Percentiles rank a stretch among this genome's conserved stretches.
Evolutionary conservation across 2,888 invertebrate species (phyloP).

Genomic region (Drosophila borealis): DNA sequence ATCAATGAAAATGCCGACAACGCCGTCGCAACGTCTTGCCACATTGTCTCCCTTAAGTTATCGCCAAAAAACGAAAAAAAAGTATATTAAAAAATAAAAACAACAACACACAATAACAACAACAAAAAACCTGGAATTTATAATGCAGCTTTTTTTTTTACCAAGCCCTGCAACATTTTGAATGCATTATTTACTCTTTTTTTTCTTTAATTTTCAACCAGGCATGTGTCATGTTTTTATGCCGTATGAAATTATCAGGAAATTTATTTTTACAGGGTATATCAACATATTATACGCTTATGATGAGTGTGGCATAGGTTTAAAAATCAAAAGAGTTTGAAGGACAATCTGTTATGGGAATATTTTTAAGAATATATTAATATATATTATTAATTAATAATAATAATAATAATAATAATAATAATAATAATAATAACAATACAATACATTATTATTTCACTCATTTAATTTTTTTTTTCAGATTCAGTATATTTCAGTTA

Average conservation of each 20-base stretch:
- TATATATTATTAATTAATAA: no score
- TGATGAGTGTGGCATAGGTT: background rate
- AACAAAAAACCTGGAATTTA: constrained; percentile 41
- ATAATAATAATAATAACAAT: no score
- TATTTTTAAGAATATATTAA: no score
- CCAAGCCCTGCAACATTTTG: constrained; percentile 40
- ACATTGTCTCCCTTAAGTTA: constrained; percentile 66
- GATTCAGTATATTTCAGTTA: no score
- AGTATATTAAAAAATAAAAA: constrained; percentile 27
- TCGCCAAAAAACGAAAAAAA: constrained; percentile 65
- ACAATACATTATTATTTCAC: no score
- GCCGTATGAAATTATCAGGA: constrained; percentile 45
- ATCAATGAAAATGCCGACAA: constrained; percentile 74
- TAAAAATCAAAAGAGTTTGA: no score
- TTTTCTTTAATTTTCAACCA: constrained; percentile 18
- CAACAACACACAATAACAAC: constrained; percentile 28
- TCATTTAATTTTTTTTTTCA: no score
- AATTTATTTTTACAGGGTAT: constrained; percentile 47
- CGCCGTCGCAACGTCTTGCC: constrained; percentile 37
- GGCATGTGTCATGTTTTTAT: constrained; percentile 61
- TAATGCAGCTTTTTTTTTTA: constrained; percentile 44
- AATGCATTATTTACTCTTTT: constrained; percentile 56
- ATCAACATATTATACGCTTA: background rate
- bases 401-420: no score
- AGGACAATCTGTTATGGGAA: no score